These are phyloP conservation scores for Solenopsis fugax DNA, from an alignment of 1,140 invertebrate genomes.

Conservation along the genomic window DNA sequence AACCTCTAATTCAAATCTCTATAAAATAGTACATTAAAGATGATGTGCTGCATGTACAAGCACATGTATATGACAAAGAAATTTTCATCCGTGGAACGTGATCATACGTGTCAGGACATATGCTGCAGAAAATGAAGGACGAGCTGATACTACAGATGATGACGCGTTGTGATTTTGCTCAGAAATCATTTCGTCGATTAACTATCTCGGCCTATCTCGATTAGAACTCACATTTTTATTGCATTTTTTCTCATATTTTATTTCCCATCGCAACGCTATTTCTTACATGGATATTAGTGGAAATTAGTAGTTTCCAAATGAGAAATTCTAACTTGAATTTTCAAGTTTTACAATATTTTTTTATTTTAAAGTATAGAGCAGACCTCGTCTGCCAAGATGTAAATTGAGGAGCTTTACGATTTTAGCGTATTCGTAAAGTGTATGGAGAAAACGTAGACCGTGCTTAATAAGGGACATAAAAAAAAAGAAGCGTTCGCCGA, in stretches of 20 bases:
- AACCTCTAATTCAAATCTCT: background rate
- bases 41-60: background rate
- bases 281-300: no score
- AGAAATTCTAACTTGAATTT: no score
- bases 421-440: conserved; percentile 17
- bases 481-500: conserved; percentile 23
- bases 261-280: no score
- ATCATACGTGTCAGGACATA: background rate
- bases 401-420: background rate
- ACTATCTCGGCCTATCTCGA: background rate
- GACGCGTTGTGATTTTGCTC: background rate
- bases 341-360: no score
- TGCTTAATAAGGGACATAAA: background rate
- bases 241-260: no score
- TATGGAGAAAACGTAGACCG: conserved; percentile 6
- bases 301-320: no score
- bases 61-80: background rate
- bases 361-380: no score
- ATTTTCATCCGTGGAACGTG: background rate
- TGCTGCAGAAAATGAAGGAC: background rate
- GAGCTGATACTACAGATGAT: background rate
- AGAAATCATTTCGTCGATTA: background rate
- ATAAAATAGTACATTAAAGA: background rate
- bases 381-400: no score
- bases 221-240: no score